A percentile compares a stretch with the other conserved stretches of the same genome.
These are phyloP conservation scores for Meandrina meandrites DNA, from an alignment of 92 coral and sea anemone genomes.

Conservation along the genomic window DNA sequence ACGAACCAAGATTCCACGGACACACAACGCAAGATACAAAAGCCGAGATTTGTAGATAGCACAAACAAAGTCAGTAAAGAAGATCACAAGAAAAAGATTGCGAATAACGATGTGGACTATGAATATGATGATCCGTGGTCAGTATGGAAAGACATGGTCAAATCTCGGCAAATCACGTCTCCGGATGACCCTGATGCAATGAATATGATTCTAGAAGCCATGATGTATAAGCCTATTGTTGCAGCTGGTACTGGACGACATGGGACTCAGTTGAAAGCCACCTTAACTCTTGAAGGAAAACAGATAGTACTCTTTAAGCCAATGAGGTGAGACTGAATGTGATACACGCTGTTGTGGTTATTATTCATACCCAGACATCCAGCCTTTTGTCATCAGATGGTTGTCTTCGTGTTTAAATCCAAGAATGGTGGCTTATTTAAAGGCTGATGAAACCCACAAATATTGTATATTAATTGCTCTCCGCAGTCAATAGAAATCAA, in stretches of 20 bases:
- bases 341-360: background rate
- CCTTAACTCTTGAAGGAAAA: slow-evolving; percentile 83
- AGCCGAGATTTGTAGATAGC: slow-evolving; percentile 13
- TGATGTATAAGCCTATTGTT: slow-evolving; percentile 78
- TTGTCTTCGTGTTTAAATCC: too few relatives aligned
- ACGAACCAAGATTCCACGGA: background rate
- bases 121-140: slow-evolving; percentile 91
- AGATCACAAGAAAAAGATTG: slow-evolving; percentile 15
- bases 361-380: too few relatives aligned
- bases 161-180: slow-evolving; percentile 63
- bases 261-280: slow-evolving; percentile 93
- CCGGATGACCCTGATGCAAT: slow-evolving; percentile 58
- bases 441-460: too few relatives aligned
- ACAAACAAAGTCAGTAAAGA: slow-evolving; percentile 22
- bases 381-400: too few relatives aligned
- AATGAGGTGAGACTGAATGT: slow-evolving; percentile 71
- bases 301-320: slow-evolving; percentile 98
- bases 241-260: slow-evolving; percentile 79
- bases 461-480: too few relatives aligned
- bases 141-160: slow-evolving; percentile 91
- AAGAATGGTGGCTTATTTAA: too few relatives aligned
- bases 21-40: background rate
- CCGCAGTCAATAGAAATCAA: too few relatives aligned
- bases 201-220: slow-evolving; percentile 80
- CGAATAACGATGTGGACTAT: slow-evolving; percentile 57